phyloP scores from a whole-genome alignment of 2,113 vertebrate species.

The Pygathrix nemaeus region DNA sequence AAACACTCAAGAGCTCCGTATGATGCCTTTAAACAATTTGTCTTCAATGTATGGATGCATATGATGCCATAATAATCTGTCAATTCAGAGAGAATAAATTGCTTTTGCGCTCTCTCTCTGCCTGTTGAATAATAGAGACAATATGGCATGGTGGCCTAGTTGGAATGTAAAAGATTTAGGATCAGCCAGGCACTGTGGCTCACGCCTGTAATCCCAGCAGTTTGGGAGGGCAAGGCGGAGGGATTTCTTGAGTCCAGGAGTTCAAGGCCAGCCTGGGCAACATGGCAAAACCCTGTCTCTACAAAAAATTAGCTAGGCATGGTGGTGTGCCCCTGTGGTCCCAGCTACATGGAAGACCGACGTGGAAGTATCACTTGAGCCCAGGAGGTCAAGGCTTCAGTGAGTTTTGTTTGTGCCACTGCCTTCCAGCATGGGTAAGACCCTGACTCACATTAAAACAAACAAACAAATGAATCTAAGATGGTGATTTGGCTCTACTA shows the following conservation, averaged over 20 bases:
- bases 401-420: not conserved
- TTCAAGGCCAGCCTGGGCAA: not conserved
- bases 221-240: not conserved
- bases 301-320: not conserved
- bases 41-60: not conserved
- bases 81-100: not conserved
- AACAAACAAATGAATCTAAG: too few relatives aligned
- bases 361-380: not conserved
- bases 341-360: too few relatives aligned
- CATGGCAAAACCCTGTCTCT: not conserved
- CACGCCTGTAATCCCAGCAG: not conserved
- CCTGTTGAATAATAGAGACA: not conserved
- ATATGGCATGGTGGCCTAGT: accelerated
- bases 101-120: not conserved
- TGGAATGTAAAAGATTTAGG: not conserved
- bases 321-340: not conserved
- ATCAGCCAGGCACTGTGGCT: not conserved
- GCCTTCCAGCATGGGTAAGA: too few relatives aligned
- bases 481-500: not conserved
- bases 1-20: not conserved
- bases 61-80: not conserved
- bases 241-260: not conserved
- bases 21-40: not conserved
- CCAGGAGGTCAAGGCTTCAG: not conserved
- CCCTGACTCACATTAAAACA: too few relatives aligned